Percentiles rank a stretch among this genome's conserved stretches.
These are phyloP conservation scores for Agrochola lota DNA, from an alignment of 2,888 invertebrate species.

Conservation along the genomic window DNA sequence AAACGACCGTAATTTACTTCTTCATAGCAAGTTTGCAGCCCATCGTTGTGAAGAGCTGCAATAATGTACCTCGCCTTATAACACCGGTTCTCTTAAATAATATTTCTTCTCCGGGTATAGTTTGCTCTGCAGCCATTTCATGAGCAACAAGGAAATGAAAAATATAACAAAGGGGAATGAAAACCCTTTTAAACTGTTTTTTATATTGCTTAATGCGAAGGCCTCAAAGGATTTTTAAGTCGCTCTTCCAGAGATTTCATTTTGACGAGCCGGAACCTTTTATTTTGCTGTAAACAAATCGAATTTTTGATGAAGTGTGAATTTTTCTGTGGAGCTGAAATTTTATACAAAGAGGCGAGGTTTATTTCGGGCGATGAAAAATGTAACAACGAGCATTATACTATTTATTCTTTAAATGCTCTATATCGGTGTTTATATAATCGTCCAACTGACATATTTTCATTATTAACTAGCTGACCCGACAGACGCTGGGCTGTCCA, in stretches of 20 bases:
- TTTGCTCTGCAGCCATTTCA: constrained; percentile 33
- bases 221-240: constrained; percentile 40
- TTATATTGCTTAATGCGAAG: constrained; percentile 32
- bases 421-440: not conserved
- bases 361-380: not conserved
- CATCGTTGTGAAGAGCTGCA: constrained; percentile 29
- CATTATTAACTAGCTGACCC: too few species aligned
- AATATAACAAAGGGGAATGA: constrained; percentile 37
- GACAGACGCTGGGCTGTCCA: too few species aligned
- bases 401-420: not conserved
- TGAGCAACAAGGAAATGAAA: constrained; percentile 46
- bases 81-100: constrained; percentile 9
- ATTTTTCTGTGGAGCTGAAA: constrained; percentile 15
- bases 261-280: constrained; percentile 34
- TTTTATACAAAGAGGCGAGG: not conserved
- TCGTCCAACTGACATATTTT: not conserved
- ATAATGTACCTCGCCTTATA: constrained; percentile 42
- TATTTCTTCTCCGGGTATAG: not conserved
- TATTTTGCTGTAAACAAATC: constrained; percentile 41
- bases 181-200: constrained; percentile 36
- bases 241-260: constrained; percentile 24
- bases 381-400: not conserved
- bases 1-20: constrained; percentile 38
- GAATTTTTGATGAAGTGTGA: constrained; percentile 48
- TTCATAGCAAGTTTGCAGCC: constrained; percentile 14